Evolutionary conservation across 53 echinoderm and acorn worm genomes (phyloP).

Genomic region (Apostichopus leukothele): DNA sequence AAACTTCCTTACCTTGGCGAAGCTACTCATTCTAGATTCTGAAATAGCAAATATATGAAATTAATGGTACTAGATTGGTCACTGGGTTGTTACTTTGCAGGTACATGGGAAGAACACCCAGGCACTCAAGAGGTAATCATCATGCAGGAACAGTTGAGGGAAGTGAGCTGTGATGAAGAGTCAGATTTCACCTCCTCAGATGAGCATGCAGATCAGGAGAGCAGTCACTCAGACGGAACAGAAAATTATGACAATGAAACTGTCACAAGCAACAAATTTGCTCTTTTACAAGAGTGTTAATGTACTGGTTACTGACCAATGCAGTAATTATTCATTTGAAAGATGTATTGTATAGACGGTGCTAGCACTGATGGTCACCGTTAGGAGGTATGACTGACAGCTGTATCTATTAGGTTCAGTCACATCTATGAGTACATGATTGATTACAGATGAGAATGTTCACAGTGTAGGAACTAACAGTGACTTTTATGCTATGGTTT

Average conservation of each 20-base stretch:
- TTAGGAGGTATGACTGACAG: no score
- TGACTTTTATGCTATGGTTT: background rate
- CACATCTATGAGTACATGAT: no score
- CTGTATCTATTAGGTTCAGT: no score
- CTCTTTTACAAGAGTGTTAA: constrained; percentile 52
- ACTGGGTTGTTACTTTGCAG: constrained; percentile 40
- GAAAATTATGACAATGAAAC: background rate
- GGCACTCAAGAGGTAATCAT: constrained; percentile 80
- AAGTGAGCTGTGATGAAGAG: constrained; percentile 43
- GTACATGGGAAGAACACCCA: constrained; percentile 79
- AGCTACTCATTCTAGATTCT: no score
- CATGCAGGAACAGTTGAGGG: constrained; percentile 80
- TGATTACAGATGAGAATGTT: no score
- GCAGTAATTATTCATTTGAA: no score
- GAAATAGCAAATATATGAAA: no score
- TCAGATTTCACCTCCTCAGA: constrained; percentile 53
- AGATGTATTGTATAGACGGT: no score
- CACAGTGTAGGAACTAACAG: no score
- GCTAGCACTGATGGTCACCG: no score
- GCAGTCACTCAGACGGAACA: constrained; percentile 56
- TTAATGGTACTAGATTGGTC: no score
- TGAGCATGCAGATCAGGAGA: constrained; percentile 71
- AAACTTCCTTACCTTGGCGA: no score
- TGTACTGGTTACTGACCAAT: background rate
- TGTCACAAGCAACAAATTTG: constrained; percentile 50